Base-by-base conservation (phyloP, 2,888 invertebrate genomes). In the Chaitophorus viminalis region DNA sequence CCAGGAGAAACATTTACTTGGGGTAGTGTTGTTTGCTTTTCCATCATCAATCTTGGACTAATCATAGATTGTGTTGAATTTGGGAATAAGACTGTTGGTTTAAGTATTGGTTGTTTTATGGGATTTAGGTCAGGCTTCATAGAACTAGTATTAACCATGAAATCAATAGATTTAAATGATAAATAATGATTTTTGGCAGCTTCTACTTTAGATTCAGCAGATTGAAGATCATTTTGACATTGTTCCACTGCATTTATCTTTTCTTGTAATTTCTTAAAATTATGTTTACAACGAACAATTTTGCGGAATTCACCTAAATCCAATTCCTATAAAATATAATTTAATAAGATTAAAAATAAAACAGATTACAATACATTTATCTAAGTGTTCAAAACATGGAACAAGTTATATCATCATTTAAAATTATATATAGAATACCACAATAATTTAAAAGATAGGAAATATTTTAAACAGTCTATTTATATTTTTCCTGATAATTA, bases 61-160 rank as follows among this genome's bases (percentile, higher is more conserved):
- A 79, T 36, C 72, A 83, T 88, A n/a, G 75, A 70, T 29, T 87
- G 77, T 83, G 79, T 21, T 74, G 88, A 72, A 31, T 46, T 78
- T 8, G 76, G 79, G 82, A 88, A 89, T 36, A 89, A 68, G 2
- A 82, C 89, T 39, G 83, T 86, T 25, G 89, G 89, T 82, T 81
- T 88, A 17, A 88, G 75, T 8, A 68, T 83, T 54, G 72, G 68
- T 36, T 77, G 75, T 89, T 90, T 90, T 31, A 88, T 83, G 0
- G 90, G 90, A 85, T 90, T 90, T 84, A 29, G 89, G 81, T 36
- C 79, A 39, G 33, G 33, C 29, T 72, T 77, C 46, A 90, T 90
- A 92, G 91, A 95, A 95, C 96, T 96, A 89, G 93, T 92, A 89
- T 94, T 93, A 91, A 96, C 93, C 92, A 96, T 95, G 91, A 96